phyloP scores from a whole-genome alignment of 2,888 invertebrate genomes.

The Drosophila longiperda region DNA sequence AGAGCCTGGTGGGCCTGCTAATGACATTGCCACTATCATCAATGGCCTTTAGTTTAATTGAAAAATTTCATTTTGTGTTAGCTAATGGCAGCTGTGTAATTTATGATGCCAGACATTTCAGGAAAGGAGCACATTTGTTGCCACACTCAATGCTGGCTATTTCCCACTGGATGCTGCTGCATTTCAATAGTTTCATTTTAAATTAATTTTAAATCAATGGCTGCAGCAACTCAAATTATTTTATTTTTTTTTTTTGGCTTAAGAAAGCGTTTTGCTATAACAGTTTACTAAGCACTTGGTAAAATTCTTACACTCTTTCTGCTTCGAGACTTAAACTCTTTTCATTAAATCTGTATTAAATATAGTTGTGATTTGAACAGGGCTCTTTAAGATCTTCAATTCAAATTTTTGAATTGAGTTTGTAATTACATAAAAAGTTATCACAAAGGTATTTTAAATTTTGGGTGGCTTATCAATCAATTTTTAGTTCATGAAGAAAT shows the following conservation, averaged over 20 bases:
- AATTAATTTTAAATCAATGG: constrained; percentile 6
- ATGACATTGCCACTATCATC: constrained; percentile 66
- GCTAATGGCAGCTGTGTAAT: constrained; percentile 69
- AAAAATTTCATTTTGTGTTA: constrained; percentile 71
- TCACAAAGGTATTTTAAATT: neutral
- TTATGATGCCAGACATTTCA: constrained; percentile 54
- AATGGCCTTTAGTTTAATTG: constrained; percentile 74
- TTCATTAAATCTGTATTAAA: neutral
- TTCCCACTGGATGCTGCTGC: constrained; percentile 1
- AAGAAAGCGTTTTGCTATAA: neutral
- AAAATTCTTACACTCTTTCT: neutral
- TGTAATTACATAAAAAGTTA: too few species aligned
- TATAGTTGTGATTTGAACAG: neutral
- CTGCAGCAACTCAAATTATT: neutral
- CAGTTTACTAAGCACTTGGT: neutral
- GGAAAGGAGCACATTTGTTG: constrained; percentile 1
- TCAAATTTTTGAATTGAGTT: too few species aligned
- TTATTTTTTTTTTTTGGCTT: neutral
- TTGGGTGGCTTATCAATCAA: neutral
- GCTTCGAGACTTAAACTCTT: neutral
- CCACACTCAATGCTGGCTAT: neutral
- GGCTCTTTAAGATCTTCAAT: neutral
- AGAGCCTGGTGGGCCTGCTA: constrained; percentile 48
- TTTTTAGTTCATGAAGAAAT: neutral
- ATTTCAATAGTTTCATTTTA: constrained; percentile 27